Base-by-base conservation (phyloP, 2,797 vertebrate species). In the Manis javanica region DNA sequence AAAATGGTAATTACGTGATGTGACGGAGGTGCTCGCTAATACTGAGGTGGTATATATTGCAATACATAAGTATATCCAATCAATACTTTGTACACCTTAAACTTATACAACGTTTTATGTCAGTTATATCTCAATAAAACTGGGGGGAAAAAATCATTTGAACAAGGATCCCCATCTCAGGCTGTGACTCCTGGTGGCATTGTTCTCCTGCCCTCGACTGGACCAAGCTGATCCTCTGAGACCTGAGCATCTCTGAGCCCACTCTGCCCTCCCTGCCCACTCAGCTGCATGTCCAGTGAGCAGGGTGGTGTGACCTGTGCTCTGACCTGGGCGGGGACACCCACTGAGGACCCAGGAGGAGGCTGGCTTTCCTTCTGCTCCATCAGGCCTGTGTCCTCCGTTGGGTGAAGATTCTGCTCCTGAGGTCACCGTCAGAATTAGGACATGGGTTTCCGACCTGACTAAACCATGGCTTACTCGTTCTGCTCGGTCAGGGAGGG, bases 161-260 rank as follows among this genome's bases (percentile, higher is more conserved):
- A 82, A 83, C 14, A n/a, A 34, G 66, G 37, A 53, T 42, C 18
- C 8, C 13, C 8, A 39, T 19, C 34, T 88, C 42, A 29, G 39
- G 37, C 14, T 88, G 71, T 71, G 26, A 53, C 31, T 5, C 16
- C 16, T 29, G 1, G 19, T 5, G 66, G 39, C 37, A 26, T 4
- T 29, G 2, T 2, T 74, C 39, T 63, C 57, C 55, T 19, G 6
- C 6, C 14, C 19, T 0, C 0, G 6, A 49, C 1, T 26, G 3
- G 9, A 42, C 2, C 12, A 39, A 66, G 42, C 29, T 74, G 2
- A 61, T 57, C n/a, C 46, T 46, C 46, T 46, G 46, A 11, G 2
- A 46, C 46, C 46, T 46, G 46, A 46, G 10, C 46, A 46, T 46
- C 46, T 10, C 21, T 19, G 29, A 2, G 34, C 21, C 24, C 5